Conservation (phyloP, 2,888 invertebrate species). For the Drosophila koepferae region DNA sequence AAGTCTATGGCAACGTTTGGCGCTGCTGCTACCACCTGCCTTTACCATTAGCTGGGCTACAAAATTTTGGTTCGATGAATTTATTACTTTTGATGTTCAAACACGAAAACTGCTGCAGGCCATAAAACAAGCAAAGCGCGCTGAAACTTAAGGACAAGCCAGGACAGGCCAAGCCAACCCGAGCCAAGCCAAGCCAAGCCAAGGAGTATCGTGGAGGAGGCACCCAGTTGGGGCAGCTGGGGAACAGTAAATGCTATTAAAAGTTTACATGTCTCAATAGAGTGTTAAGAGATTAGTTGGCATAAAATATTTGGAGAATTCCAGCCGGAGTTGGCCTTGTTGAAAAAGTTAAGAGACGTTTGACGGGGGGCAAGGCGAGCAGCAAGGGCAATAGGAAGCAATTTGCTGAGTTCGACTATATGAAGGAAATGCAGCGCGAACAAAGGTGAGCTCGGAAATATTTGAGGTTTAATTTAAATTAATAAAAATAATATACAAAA, state of each 20-base stretch:
- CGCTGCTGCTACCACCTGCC: slow-evolving; percentile 47
- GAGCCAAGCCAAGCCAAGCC: background rate
- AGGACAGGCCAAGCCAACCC: background rate
- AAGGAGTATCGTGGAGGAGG: background rate
- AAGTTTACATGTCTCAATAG: slow-evolving; percentile 81
- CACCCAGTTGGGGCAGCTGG: background rate
- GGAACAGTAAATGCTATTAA: slow-evolving; percentile 75
- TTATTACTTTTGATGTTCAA: slow-evolving; percentile 81
- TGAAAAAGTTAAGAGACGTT: slow-evolving; percentile 47
- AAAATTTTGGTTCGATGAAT: slow-evolving; percentile 81
- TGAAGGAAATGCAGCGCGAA: background rate
- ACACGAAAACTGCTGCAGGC: slow-evolving; percentile 80
- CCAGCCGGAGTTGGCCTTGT: slow-evolving; percentile 29
- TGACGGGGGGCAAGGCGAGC: background rate
- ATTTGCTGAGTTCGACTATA: background rate
- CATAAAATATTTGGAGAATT: slow-evolving; percentile 71
- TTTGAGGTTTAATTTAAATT: background rate
- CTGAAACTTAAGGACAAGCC: slow-evolving; percentile 55
- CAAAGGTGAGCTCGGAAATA: background rate
- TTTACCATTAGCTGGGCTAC: slow-evolving; percentile 37
- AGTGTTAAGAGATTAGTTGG: slow-evolving; percentile 79
- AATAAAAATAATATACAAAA: no score
- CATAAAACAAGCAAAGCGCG: slow-evolving; percentile 66
- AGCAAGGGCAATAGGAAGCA: background rate
- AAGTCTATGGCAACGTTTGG: slow-evolving; percentile 10